A percentile compares a stretch with the other conserved stretches of the same genome.
Evolutionary conservation across 1,140 invertebrate species (phyloP).

Genomic region (Trachelipus rathkii): DNA sequence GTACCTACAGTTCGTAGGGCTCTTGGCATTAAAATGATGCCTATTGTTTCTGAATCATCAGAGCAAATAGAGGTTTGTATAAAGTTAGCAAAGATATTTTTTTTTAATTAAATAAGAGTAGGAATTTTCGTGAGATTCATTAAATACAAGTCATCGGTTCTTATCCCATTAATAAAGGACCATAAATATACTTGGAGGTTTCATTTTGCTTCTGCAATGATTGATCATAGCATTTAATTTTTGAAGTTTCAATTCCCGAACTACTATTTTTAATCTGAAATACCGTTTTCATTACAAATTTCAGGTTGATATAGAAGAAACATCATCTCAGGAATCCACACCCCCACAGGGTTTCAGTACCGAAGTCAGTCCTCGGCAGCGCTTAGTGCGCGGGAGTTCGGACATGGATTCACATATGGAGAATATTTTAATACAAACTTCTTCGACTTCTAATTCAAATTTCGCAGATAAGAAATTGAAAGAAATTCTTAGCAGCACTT

Average conservation of each 20-base stretch:
- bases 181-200: no score
- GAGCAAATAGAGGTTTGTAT: constrained; percentile 38
- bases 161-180: no score
- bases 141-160: no score
- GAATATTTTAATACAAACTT: constrained; percentile 23
- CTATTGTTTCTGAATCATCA: constrained; percentile 31
- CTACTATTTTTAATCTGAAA: no score
- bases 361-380: not conserved
- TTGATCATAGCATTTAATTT: no score
- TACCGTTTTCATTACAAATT: not conserved
- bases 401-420: constrained; percentile 24
- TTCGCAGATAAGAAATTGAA: constrained; percentile 32
- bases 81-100: no score
- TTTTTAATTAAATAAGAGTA: no score
- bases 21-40: constrained; percentile 64
- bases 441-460: constrained; percentile 25
- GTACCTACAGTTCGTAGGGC: constrained; percentile 68
- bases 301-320: constrained; percentile 37
- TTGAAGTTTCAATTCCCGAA: no score
- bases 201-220: no score
- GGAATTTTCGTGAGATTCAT: no score
- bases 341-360: constrained; percentile 19
- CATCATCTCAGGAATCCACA: constrained; percentile 32
- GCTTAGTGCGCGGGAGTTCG: not conserved
- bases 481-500: constrained; percentile 24